phyloP scores from a whole-genome alignment of 2,797 vertebrate genomes.

The Pampus argenteus region DNA sequence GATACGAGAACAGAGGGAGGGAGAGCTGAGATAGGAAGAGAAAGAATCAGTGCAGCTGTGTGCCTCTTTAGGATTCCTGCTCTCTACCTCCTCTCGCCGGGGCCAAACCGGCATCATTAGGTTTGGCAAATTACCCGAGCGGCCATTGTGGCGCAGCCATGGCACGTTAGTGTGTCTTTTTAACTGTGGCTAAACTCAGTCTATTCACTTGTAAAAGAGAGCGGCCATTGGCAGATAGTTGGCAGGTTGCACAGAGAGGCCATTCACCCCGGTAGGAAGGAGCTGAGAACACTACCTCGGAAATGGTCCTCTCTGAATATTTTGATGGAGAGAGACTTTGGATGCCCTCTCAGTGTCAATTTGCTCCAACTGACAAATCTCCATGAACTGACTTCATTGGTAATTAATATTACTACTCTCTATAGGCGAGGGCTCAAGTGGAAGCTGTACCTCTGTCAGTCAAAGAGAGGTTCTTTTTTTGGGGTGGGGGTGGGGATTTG shows the following conservation, averaged over 20 bases:
- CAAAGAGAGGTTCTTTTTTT: conserved; percentile 1
- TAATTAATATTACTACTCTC: conserved; percentile 42
- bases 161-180: conserved; percentile 86
- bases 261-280: conserved; percentile 85
- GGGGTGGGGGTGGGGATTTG: background rate
- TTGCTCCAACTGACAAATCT: conserved; percentile 56
- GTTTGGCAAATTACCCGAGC: conserved; percentile 82
- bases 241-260: conserved; percentile 87
- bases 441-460: conserved; percentile 2
- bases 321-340: conserved; percentile 75
- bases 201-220: conserved; percentile 89
- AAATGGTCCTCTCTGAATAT: conserved; percentile 78
- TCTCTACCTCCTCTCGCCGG: conserved; percentile 78
- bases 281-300: conserved; percentile 81
- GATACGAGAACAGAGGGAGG: conserved; percentile 40
- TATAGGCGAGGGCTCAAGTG: background rate
- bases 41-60: conserved; percentile 74
- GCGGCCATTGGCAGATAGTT: conserved; percentile 90
- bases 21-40: conserved; percentile 54
- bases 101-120: conserved; percentile 85
- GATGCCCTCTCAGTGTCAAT: conserved; percentile 66
- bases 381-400: conserved; percentile 55
- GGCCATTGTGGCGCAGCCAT: conserved; percentile 84
- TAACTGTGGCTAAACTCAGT: conserved; percentile 84
- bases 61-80: conserved; percentile 87